Evolutionary conservation across 2,888 invertebrate species (phyloP), one percentile per base, ranked within the genome.

Genomic region (Pseudococcus jackbeardsleyi): DNA sequence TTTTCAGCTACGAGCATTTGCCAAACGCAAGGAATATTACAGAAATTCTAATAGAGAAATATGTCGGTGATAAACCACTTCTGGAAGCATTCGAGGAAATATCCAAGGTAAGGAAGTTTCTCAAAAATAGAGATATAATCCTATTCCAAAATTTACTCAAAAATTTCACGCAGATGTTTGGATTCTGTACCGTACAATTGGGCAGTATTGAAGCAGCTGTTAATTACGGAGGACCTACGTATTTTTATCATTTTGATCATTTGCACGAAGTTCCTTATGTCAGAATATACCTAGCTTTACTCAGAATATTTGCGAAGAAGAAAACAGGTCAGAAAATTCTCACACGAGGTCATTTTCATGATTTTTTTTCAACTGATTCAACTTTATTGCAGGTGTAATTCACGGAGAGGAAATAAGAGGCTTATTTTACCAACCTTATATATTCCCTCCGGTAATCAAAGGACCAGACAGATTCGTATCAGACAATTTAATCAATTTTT

Each of bases 351-450:
- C 46, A 46, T 46, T 33, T 33, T 33, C 26, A 3, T 33, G 26
- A 33, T 33, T 33, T 33, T 33, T 33, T 33, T 33, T 33, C 26
- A 33, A 33, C 46, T 11, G 12, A 2, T 46, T 9, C n/a, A 7
- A 11, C 46, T 46, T 46, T 5, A 64, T 68, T n/a, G 54, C 79
- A 82, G 89, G 89, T 6, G 89, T 89, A 12, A 85, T 88, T 12
- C 89, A 89, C 46, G 89, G 89, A 15, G 89, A 89, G 22, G 89
- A 89, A 64, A 85, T 88, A n/a, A 82, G 79, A 33, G 72, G 89
- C 42, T 88, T 89, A n/a, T 89, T 89, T 19, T 86, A 89, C 12
- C 79, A 48, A 77, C 54, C 86, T 0, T 64, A 48, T 2, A 33
- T 85, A 12, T 84, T 48, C 12, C 84, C 88, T 17, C 64, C 64